Evolutionary conservation across 2,797 vertebrate species (phyloP), one percentile per base, ranked within the genome.

Genomic region (Lagothrix lagotricha): DNA sequence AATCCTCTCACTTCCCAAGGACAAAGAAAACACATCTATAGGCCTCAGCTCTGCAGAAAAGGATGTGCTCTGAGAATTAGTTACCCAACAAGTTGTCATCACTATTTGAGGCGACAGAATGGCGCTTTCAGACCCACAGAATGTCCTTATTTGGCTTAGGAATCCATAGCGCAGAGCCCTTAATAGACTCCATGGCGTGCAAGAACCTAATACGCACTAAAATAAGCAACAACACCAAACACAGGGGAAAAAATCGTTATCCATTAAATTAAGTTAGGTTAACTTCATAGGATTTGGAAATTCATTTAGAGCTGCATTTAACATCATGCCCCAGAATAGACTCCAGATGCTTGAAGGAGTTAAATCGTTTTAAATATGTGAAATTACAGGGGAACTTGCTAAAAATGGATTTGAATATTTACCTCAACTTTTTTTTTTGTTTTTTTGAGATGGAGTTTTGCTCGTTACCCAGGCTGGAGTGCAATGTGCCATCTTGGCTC

Each of bases 331-430:
- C 44, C 33, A 22, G 58, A 86, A 97, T 28, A 93, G 50, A 80
- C 52, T 70, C 94, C 79, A 70, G 50, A 39, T 79, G 36, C 94
- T 86, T 48, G 13, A 54, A 88, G 83, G 86, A 94, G 75, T 93
- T 79, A 94, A 85, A 61, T 46, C 12, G 44, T 57, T 79, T 61
- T 39, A 85, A 92, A 54, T 22, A 48, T 19, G 36, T 39, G 64
- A 64, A 76, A 77, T 72, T 24, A 58, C 41, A 96, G 88, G 89
- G 61, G 30, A 93, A 57, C 20, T 26, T 14, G 13, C 54, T 92
- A 87, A 96, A 97, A 92, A 95, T 92, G 94, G 83, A 76, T 57
- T n/a, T 90, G 84, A 93, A 64, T 94, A 88, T 86, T 88, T 94
- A 83, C 80, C 50, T 82, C 91, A 39, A 20, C 54, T 57, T 8